phyloP scores from a whole-genome alignment of 2,113 vertebrate species.

The Cebus imitator region DNA sequence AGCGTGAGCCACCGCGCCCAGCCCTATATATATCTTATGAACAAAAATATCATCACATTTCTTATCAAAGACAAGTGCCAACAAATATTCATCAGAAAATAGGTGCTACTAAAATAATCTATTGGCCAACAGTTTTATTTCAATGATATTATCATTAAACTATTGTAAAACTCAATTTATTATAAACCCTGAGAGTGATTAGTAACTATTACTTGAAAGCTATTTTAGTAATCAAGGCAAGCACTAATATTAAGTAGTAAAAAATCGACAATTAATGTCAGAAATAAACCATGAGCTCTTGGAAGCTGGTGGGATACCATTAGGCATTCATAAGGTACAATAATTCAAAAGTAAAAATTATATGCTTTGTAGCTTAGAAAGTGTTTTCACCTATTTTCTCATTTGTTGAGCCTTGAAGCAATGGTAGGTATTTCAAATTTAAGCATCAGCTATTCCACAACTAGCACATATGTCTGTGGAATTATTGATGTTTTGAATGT shows the following conservation, averaged over 20 bases:
- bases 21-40: neutral
- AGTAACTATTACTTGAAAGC: neutral
- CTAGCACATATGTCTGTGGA: neutral
- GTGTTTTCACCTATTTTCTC: neutral
- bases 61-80: neutral
- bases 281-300: neutral
- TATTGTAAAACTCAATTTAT: neutral
- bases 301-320: neutral
- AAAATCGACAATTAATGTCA: neutral
- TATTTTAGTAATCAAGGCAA: neutral
- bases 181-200: neutral
- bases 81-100: neutral
- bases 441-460: neutral
- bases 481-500: neutral
- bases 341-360: neutral
- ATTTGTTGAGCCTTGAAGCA: neutral
- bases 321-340: neutral
- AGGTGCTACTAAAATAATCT: neutral
- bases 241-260: neutral
- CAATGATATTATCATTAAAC: neutral
- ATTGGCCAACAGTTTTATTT: slow-evolving; percentile 1
- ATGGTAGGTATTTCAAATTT: neutral
- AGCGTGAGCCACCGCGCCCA: no score
- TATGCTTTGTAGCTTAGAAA: neutral
- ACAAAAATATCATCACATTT: neutral